Evolutionary conservation across 2,113 vertebrate genomes (phyloP), one percentile per base, ranked within the genome.

Genomic region (Pelecanus crispus): DNA sequence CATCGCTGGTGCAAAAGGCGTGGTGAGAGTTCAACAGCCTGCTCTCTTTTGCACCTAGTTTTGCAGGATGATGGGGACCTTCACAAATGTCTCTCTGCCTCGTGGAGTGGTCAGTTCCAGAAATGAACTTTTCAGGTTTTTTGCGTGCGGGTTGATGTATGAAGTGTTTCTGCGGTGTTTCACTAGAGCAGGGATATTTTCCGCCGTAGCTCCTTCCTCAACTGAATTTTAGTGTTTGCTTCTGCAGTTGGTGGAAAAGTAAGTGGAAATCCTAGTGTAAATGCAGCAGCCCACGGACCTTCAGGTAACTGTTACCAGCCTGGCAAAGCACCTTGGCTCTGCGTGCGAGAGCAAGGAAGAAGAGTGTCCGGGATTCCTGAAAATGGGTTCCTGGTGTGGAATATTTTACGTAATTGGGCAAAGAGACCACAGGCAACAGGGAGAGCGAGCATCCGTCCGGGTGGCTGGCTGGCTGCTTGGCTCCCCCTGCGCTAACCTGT

Each of bases 181-280:
- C 26, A 50, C 59, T 56, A 83, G 4, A 80, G n/a, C n/a, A 13
- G 32, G 66, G 77, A 10, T 88, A 44, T 86, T 94, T 96, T 88
- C 88, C 15, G 25, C 14, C 59, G 36, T 34, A 72, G 45, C 14
- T 61, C 24, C 20, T 67, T 86, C 34, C 50, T 81, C 71, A 95
- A 52, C 53, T 4, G 17, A 81, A 70, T 75, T 77, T 40, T 26
- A 88, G 7, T 40, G 61, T 91, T 88, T 81, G 25, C 32, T 96
- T 91, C 55, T 40, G 31, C 36, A 72, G 19, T 14, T 55, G 20
- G 9, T 80, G 38, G 36, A 63, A 19, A 40, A 63, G 17, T 73
- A 66, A 86, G 75, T 95, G 79, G 86, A 95, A 95, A 94, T 95
- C 59, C 81, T 56, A 38, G 78, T 45, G 67, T 94, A 90, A 90